phyloP scores from a whole-genome alignment of 2,888 invertebrate species.

The Epirrita christyi region DNA sequence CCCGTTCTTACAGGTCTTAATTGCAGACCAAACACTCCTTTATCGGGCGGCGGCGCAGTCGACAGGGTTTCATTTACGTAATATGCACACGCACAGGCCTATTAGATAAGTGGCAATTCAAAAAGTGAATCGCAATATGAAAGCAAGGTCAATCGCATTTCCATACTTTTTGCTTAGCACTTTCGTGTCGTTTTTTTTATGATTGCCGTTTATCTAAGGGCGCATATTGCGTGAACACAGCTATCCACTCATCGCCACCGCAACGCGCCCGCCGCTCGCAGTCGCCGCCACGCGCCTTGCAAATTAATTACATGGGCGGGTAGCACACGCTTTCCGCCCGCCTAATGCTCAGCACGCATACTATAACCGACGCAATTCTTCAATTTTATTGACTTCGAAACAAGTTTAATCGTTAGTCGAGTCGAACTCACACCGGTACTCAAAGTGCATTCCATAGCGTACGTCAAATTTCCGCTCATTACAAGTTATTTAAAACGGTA shows the following conservation, averaged over 20 bases:
- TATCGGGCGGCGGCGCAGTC: conserved; percentile 63
- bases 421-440: conserved; percentile 7
- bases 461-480: conserved; percentile 46
- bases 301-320: conserved; percentile 52
- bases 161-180: not conserved
- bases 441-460: conserved; percentile 46
- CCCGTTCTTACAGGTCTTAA: conserved; percentile 73
- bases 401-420: conserved; percentile 43
- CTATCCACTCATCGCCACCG: conserved; percentile 52
- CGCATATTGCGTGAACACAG: conserved; percentile 56
- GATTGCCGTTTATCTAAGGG: conserved; percentile 20
- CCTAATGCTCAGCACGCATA: conserved; percentile 38
- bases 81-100: conserved; percentile 54
- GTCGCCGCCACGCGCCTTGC: conserved; percentile 47
- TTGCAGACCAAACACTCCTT: conserved; percentile 80
- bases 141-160: not conserved
- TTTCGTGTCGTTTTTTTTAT: not conserved
- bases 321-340: conserved; percentile 49
- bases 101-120: not conserved
- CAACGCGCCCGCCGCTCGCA: conserved; percentile 7
- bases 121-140: not conserved
- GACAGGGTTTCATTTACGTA: conserved; percentile 73
- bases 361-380: conserved; percentile 21
- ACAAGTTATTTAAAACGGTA: conserved; percentile 54
- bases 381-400: conserved; percentile 26